These are phyloP conservation scores for Orientallactaga sibirica DNA, from an alignment of 2,797 vertebrate genomes.

Conservation along the genomic window DNA sequence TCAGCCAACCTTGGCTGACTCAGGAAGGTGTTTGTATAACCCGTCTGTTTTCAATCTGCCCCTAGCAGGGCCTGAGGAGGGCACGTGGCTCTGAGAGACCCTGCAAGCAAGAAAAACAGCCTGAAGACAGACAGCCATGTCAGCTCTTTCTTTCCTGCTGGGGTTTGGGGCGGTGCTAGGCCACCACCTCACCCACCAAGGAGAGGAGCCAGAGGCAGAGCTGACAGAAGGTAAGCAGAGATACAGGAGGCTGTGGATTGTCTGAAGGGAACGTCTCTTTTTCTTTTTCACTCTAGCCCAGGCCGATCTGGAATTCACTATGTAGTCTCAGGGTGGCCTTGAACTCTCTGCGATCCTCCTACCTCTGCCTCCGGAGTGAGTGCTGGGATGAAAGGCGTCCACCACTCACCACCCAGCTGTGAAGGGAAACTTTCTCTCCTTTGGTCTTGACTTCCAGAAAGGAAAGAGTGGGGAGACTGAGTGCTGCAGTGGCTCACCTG, in stretches of 20 bases:
- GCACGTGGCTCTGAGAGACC: conserved; percentile 77
- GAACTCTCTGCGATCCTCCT: too few relatives aligned
- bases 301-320: too few relatives aligned
- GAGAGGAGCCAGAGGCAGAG: not conserved
- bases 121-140: conserved; percentile 19
- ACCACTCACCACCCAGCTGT: too few relatives aligned
- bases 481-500: too few relatives aligned
- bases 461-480: not conserved
- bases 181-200: not conserved
- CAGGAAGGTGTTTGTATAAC: conserved; percentile 59
- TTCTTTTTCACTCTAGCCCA: too few relatives aligned
- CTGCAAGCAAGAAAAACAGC: conserved; percentile 77
- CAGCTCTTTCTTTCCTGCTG: conserved; percentile 47
- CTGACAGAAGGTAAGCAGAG: not conserved
- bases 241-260: not conserved
- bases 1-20: conserved; percentile 18
- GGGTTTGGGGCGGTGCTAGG: not conserved
- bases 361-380: too few relatives aligned
- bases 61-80: conserved; percentile 59
- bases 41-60: conserved; percentile 80
- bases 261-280: conserved; percentile 20
- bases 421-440: conserved; percentile 17
- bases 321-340: too few relatives aligned
- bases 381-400: too few relatives aligned
- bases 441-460: conserved; percentile 33